Evolutionary conservation across 2,888 invertebrate species (phyloP), one percentile per base, ranked within the genome.

Genomic region (Lobophora halterata): DNA sequence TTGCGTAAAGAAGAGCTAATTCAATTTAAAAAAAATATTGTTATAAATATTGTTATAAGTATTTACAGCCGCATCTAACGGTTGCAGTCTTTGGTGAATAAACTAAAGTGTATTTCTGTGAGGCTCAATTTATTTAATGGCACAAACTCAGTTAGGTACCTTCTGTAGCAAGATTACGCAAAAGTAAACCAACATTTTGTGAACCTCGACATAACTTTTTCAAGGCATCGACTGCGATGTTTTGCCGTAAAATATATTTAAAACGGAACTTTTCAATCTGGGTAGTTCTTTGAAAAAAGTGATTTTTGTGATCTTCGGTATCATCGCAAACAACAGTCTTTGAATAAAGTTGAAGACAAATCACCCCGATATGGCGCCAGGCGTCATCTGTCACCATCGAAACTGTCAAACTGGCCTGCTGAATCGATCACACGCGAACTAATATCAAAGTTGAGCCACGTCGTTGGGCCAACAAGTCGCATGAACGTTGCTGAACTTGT

Each of bases 371-470:
- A 77, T 79, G 79, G 75, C 73, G 68, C 65, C 67, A 65, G 57
- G 72, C 76, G 71, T 83, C 85, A 85, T 86, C 85, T 79, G 82
- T 85, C 80, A 82, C 77, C 67, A 79, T 81, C 80, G 71, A 52
- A 82, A 81, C 82, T 83, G 83, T 83, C 85, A 80, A 79, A 83
- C 72, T 76, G 71, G 72, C 65, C 70, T 68, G 80, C 71, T 69
- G 70, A 76, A 86, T 85, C 85, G 83, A 85, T 86, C 85, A 86
- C 79, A 75, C 68, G 73, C 73, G 64, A 86, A 86, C 81, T 85
- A 86, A 85, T 86, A 83, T 82, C 77, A 66, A 85, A 85, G 79
- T 83, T 79, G 66, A 52, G 65, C 59, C 64, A 62, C 79, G 68
- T 80, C 77, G 66, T 81, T 78, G 67, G 58, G 66, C 60, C 65